Evolutionary conservation across 1,140 invertebrate species (phyloP), one percentile per base, ranked within the genome.

Genomic region (Rhagoletis pomonella): DNA sequence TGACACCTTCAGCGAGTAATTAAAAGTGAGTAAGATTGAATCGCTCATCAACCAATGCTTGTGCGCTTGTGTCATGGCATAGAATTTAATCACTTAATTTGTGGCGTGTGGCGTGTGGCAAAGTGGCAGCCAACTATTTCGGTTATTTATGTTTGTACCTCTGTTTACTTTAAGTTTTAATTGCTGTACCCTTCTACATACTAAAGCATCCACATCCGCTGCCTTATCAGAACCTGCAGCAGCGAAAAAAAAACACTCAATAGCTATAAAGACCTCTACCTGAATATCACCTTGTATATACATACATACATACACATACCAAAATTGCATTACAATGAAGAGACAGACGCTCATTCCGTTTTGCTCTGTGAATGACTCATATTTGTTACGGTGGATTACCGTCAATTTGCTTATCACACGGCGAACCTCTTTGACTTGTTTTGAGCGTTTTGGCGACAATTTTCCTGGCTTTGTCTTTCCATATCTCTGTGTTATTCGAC

Each of bases 71-170:
- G 17, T 17, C 19, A 50, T 2, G 14, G 47, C 6, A 55, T 19
- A 58, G 50, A 12, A 50, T n/a, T 81, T 81, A 81, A 81, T 81
- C 73, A 81, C 73, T 81, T 81, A 81, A 81, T 81, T 81, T 81
- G 73, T 73, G 69, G 47, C 73, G 50, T 55, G n/a, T n/a, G n/a
- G n/a, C n/a, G n/a, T n/a, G 47, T 55, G 73, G 47, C 73, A 19
- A 81, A 55, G 73, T 55, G 73, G 19, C 47, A 55, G 73, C 47
- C 14, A 81, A 81, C 73, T 81, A 81, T 81, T 55, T 81, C 50
- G 55, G 17, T 81, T 81, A 81, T 81, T 81, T 29, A 50, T 81
- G 19, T 10, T 4, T 81, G 4, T 67, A 6, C 29, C 3, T 29
- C 4, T 29, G 19, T 19, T 67, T 5, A 14, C 9, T 81, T 14